Base-by-base conservation (phyloP, 2,888 invertebrate species). In the Drosophila leonis region DNA sequence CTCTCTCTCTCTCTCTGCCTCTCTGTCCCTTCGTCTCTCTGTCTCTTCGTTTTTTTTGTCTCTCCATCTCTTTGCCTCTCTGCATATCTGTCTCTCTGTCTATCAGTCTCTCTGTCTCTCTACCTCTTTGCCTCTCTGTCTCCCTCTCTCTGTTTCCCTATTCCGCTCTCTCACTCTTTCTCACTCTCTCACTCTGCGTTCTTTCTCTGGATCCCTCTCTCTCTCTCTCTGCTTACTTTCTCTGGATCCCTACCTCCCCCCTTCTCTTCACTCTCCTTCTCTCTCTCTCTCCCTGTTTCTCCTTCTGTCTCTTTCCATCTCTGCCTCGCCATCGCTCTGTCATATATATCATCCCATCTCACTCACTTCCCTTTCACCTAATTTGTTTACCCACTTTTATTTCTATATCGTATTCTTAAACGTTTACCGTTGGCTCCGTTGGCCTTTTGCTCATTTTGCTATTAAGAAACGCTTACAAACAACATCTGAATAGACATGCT, bases 361-460 rank as follows among this genome's bases (percentile, higher is more conserved):
- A 33, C 4, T 4, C 12, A 33, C 9, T 35, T 18, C 29, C 8
- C 1, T 8, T 8, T 29, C 39, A 56, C 9, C 37, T 59, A 48
- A 59, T 48, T 59, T 29, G 29, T 20, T 59, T 48, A 37, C 29
- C 8, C 27, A 13, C 24, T 37, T 5, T 5, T 33, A 52, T 35
- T 18, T 27, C 33, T 18, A 8, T 20, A 35, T 18, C 20, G 29
- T 37, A 29, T 39, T 48, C 48, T 48, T 12, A 63, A 62, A 27
- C 56, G 41, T 57, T 52, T 41, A 20, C 15, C 33, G 33, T n/a
- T 27, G 18, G 29, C 59, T 59, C 18, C 20, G 41, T 27, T 56
- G 56, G 56, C 56, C 29, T 20, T 29, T 29, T 39, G 59, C 59
- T 48, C 59, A 48, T 29, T 59, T 48, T 7, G 59, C 44, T 37